These are phyloP conservation scores for Ptiloglossa arizonensis DNA, from an alignment of 1,140 invertebrate species.

Conservation along the genomic window DNA sequence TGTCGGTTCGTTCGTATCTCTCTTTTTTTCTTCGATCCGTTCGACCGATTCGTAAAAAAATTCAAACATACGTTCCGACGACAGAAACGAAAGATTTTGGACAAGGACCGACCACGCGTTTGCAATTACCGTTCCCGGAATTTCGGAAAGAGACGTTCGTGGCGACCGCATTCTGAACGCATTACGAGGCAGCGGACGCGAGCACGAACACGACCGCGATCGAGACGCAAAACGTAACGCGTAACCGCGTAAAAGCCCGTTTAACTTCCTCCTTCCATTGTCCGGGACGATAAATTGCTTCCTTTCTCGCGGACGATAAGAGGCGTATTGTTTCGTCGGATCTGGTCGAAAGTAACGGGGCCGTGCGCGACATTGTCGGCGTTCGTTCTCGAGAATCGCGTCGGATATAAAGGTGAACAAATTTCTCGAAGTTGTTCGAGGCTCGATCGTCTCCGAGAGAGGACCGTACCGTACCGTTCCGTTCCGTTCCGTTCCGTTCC, in stretches of 20 bases:
- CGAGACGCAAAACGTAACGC: slow-evolving; percentile 21
- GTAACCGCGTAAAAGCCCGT: slow-evolving; percentile 18
- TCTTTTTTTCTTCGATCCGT: too few species aligned
- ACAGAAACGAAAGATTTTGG: neutral
- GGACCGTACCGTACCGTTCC: too few species aligned
- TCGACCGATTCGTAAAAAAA: too few species aligned
- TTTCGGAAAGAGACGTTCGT: neutral
- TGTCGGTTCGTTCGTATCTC: too few species aligned
- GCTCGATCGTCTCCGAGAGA: neutral
- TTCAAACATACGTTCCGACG: too few species aligned
- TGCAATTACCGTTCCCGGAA: neutral
- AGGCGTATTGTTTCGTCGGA: slow-evolving; percentile 18
- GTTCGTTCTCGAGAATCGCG: neutral
- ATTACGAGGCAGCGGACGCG: neutral
- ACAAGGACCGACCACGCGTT: neutral
- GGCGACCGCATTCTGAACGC: neutral
- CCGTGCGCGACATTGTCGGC: neutral
- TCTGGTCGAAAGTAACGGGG: slow-evolving; percentile 5
- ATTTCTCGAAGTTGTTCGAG: neutral
- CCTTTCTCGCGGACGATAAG: slow-evolving; percentile 43
- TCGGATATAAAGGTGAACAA: neutral
- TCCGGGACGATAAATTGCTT: slow-evolving; percentile 48
- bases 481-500: too few species aligned
- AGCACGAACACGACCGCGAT: too few species aligned
- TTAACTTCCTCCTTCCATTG: slow-evolving; percentile 51